These are phyloP conservation scores for Epizoanthus illoricatus DNA, from an alignment of 92 coral and sea anemone species.

Conservation along the genomic window DNA sequence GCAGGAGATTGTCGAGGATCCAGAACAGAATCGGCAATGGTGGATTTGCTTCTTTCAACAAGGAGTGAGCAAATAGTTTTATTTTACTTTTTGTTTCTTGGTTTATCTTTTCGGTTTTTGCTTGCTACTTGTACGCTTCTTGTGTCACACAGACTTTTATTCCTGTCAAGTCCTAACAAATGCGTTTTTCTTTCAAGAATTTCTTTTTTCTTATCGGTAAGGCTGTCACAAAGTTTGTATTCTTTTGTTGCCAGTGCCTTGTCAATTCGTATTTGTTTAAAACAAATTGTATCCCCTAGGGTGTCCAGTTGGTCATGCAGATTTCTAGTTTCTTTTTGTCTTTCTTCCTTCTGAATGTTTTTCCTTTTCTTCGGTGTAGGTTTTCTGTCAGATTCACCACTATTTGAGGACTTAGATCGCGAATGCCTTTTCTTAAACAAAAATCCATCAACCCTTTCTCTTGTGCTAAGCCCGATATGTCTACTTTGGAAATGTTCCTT, in stretches of 20 bases:
- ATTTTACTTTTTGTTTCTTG: too few relatives aligned
- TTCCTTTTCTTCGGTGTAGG: slow-evolving; percentile 33
- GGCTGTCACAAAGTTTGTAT: slow-evolving; percentile 33
- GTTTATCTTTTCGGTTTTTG: too few relatives aligned
- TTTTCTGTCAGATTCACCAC: slow-evolving; percentile 6
- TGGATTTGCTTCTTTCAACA: too few relatives aligned
- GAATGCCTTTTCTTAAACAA: slow-evolving; percentile 47
- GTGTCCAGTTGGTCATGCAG: slow-evolving; percentile 15
- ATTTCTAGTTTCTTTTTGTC: slow-evolving; percentile 32
- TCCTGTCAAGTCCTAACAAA: slow-evolving; percentile 37
- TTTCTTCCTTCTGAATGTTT: slow-evolving; percentile 42
- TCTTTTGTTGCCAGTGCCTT: slow-evolving; percentile 38
- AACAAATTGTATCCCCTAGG: slow-evolving; percentile 38
- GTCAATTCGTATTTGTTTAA: slow-evolving; percentile 34
- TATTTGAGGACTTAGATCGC: slow-evolving; percentile 17
- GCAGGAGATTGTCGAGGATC: too few relatives aligned
- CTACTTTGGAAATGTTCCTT: slow-evolving; percentile 66
- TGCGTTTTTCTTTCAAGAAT: slow-evolving; percentile 38
- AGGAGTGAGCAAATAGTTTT: too few relatives aligned
- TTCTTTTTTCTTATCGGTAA: slow-evolving; percentile 32
- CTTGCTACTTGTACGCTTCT: slow-evolving; percentile 16
- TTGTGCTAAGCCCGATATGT: slow-evolving; percentile 49
- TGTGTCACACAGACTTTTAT: not conserved
- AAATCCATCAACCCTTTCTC: slow-evolving; percentile 42
- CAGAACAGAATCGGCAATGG: too few relatives aligned